Evolutionary conservation across 2,113 vertebrate species (phyloP).

Genomic region (Cariama cristata): DNA sequence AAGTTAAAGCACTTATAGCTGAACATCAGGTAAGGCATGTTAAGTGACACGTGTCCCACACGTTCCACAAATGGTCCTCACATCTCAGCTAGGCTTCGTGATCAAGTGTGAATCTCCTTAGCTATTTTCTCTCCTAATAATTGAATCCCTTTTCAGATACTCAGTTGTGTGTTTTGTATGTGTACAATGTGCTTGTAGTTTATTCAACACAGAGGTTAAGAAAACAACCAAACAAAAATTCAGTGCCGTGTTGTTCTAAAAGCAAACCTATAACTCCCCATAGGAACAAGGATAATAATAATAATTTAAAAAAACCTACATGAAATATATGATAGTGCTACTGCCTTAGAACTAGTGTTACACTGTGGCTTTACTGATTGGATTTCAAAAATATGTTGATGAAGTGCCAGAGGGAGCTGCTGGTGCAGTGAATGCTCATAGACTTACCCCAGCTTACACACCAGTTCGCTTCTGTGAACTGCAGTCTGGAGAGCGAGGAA

Average conservation of each 20-base stretch:
- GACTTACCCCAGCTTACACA: neutral
- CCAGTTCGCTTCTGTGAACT: neutral
- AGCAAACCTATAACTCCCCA: neutral
- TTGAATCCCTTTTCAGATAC: neutral
- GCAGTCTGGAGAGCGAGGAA: neutral
- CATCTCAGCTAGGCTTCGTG: fast-evolving
- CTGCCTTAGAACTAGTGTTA: neutral
- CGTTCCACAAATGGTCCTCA: neutral
- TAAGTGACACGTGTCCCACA: neutral
- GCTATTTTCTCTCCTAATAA: neutral
- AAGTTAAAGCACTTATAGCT: conserved; percentile 92
- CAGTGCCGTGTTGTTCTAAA: neutral
- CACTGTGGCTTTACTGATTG: neutral
- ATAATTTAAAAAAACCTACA: neutral
- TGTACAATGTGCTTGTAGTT: neutral
- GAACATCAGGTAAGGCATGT: conserved; percentile 90
- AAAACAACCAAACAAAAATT: neutral
- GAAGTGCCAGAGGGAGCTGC: neutral
- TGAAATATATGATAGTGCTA: neutral
- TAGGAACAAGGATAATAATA: neutral
- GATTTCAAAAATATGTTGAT: neutral
- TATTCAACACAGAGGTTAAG: neutral
- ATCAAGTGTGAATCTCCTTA: neutral
- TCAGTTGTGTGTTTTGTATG: neutral
- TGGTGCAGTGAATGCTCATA: neutral